Evolutionary conservation across 1,140 invertebrate genomes (phyloP), one percentile per base, ranked within the genome.

Genomic region (Trachymyrmex septentrionalis): DNA sequence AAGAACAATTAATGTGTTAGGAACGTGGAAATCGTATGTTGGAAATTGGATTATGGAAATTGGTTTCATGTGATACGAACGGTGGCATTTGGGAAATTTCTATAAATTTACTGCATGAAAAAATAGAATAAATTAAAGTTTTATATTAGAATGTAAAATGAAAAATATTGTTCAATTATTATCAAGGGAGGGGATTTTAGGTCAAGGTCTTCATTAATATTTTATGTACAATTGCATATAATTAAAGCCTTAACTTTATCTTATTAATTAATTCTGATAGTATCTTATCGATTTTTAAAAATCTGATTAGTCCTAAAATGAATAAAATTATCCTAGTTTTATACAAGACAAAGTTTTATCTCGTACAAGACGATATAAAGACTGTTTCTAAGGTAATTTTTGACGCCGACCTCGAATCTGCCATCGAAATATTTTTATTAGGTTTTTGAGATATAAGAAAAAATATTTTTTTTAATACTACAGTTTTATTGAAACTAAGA

Each of bases 21-120:
- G n/a, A 50, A 38, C 12, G 19, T 48, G 38, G 27, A 75, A 75
- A 84, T 84, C 80, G 57, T 34, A 61, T 50, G 69, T 73, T 30
- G 34, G 14, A 73, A 73, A 82, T 84, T 84, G 69, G 80, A 75
- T 84, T 75, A 75, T 75, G 80, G 80, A 84, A 72, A 82, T 82
- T 61, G 55, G 38, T 53, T 84, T 75, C 19, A 48, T 7, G 19
- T 38, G 14, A 34, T 72, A 48, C 69, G 63, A 66, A 66, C 61
- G 38, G 24, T 66, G 16, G 27, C 21, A 38, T 75, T 84, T 61
- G 53, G 34, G 5, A 82, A 72, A 61, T 61, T 72, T 73, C n/a
- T 71, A 19, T 82, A 48, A 12, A 73, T 30, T 82, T 34, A 44
- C 61, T 63, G 27, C 10, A 19, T 19, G 24, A 21, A 67, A 67